Conservation (phyloP, 2,797 vertebrate species). For the Nannoperca australis region DNA sequence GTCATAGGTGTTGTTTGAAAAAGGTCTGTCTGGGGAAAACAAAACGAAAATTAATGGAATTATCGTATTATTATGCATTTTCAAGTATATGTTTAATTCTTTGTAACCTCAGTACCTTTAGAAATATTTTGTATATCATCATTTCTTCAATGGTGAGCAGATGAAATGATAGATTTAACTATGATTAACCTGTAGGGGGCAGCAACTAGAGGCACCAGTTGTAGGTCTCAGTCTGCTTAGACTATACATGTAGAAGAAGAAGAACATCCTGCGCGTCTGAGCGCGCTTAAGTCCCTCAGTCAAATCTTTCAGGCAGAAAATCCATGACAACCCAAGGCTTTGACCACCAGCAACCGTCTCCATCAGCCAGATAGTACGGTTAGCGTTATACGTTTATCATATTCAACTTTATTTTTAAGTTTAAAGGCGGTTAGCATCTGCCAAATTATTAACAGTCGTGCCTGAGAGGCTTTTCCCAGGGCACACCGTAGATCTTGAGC, state of each 20-base stretch:
- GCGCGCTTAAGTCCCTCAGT: rapidly evolving
- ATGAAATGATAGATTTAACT: neutral
- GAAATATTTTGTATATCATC: neutral
- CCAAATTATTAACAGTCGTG: rapidly evolving
- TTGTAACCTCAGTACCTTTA: neutral
- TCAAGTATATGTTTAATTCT: neutral
- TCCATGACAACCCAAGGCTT: rapidly evolving
- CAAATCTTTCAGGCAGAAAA: rapidly evolving
- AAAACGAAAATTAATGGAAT: neutral
- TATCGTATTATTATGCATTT: neutral
- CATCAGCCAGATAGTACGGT: rapidly evolving
- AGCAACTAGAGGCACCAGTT: neutral
- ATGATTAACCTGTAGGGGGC: constrained; percentile 41
- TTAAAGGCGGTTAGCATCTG: rapidly evolving
- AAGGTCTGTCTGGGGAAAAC: neutral
- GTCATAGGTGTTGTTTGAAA: neutral
- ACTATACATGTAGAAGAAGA: constrained; percentile 29
- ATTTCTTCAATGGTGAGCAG: neutral
- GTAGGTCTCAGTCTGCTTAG: neutral
- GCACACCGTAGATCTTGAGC: rapidly evolving
- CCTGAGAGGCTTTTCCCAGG: constrained; percentile 18
- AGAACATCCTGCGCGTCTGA: rapidly evolving
- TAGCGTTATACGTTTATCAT: neutral
- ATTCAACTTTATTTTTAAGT: rapidly evolving
- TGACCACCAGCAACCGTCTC: rapidly evolving